Evolutionary conservation across 2,797 vertebrate genomes (phyloP).

Genomic region (Betta splendens): DNA sequence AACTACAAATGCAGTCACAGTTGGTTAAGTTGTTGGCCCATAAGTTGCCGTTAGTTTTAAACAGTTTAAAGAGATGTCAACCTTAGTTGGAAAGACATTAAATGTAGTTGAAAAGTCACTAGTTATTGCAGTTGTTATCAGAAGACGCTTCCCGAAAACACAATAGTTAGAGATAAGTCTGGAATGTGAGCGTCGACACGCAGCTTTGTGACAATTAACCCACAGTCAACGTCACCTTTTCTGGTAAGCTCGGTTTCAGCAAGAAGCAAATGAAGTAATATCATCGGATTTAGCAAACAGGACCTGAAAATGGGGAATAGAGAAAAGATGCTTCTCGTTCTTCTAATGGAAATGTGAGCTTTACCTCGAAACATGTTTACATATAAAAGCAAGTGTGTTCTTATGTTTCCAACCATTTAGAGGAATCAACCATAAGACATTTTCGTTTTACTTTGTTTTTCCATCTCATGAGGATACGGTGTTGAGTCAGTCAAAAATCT

Average conservation of each 20-base stretch:
- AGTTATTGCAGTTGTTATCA: background rate
- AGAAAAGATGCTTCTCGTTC: background rate
- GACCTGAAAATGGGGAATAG: background rate
- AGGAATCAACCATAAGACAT: no score
- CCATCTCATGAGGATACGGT: no score
- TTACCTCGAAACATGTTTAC: no score
- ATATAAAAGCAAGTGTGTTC: no score
- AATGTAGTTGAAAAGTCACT: background rate
- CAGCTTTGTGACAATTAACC: no score
- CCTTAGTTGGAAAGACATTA: background rate
- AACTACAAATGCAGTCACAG: no score
- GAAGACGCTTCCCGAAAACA: accelerated
- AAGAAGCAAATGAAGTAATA: background rate
- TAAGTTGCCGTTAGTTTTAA: background rate
- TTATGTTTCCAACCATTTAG: no score
- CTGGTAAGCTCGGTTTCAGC: accelerated
- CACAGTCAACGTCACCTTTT: background rate
- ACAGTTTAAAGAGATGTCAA: background rate
- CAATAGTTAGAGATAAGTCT: background rate
- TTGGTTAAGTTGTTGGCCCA: background rate
- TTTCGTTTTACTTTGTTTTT: no score
- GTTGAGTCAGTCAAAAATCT: no score
- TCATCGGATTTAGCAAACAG: no score
- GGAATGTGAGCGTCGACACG: background rate
- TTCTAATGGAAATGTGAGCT: no score